These are phyloP conservation scores for Anarsia innoxiella DNA, from an alignment of 2,888 invertebrate genomes.

Conservation along the genomic window DNA sequence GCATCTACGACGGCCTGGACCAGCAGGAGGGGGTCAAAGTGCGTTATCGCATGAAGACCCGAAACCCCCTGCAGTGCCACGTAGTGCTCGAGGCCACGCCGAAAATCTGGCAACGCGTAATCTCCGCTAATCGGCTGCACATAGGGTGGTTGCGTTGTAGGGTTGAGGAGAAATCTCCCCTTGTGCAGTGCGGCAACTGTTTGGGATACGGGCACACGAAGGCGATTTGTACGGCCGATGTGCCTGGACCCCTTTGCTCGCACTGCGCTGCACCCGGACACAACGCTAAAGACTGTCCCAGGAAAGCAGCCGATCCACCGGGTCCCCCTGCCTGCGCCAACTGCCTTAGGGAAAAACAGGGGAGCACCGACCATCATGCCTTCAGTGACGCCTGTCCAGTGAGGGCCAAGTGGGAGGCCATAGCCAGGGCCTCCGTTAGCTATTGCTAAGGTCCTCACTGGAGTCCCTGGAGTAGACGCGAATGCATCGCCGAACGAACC, in stretches of 20 bases:
- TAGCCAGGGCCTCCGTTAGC: not conserved
- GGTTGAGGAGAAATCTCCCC: not conserved
- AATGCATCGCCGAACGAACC: not conserved
- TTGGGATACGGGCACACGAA: not conserved
- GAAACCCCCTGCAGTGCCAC: not conserved
- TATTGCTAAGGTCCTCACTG: not conserved
- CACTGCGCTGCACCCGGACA: conserved; percentile 9
- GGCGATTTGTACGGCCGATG: not conserved
- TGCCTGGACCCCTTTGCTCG: not conserved
- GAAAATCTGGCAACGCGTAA: not conserved
- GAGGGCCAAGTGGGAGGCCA: not conserved
- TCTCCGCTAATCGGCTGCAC: not conserved
- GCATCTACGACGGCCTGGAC: not conserved
- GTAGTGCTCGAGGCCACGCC: not conserved
- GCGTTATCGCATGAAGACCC: not conserved
- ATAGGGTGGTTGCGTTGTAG: not conserved
- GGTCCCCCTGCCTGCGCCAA: not conserved
- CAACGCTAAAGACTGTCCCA: not conserved
- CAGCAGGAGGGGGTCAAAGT: not conserved
- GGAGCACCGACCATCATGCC: not conserved
- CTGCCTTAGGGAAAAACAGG: not conserved
- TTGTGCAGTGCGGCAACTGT: not conserved
- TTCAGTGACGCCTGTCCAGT: not conserved
- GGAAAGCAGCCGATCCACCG: not conserved
- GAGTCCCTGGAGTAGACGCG: not conserved